A percentile compares a stretch with the other conserved stretches of the same genome.
Evolutionary conservation across 1,140 invertebrate species (phyloP).

Genomic region (Steinernema khuongi): DNA sequence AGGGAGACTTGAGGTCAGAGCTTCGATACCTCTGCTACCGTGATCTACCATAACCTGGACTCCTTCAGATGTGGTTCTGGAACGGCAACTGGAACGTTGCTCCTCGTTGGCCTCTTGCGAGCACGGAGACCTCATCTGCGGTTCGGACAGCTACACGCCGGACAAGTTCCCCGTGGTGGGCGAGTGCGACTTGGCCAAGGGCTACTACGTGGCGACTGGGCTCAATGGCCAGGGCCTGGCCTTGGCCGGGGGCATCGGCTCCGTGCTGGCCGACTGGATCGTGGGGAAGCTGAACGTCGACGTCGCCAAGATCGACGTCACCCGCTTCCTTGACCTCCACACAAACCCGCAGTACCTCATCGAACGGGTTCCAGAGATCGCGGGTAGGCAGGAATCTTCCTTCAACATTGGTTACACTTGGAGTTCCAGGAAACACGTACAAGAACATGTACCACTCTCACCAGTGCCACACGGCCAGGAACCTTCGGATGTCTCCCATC

Average conservation of each 20-base stretch:
- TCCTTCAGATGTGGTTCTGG: conserved; percentile 69
- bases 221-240: conserved; percentile 89
- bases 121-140: conserved; percentile 73
- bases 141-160: conserved; percentile 86
- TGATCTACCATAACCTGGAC: too few species aligned
- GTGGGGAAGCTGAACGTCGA: conserved; percentile 73
- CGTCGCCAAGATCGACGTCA: conserved; percentile 83
- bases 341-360: conserved; percentile 88
- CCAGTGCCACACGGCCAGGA: conserved; percentile 76
- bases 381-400: conserved; percentile 67
- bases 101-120: conserved; percentile 70
- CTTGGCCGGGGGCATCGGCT: conserved; percentile 85
- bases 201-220: conserved; percentile 90
- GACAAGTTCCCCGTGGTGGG: conserved; percentile 70
- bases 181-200: conserved; percentile 75
- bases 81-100: conserved; percentile 76
- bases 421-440: conserved; percentile 56
- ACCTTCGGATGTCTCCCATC: conserved; percentile 88
- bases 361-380: conserved; percentile 86
- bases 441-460: conserved; percentile 69
- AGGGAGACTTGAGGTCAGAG: too few species aligned
- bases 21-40: too few species aligned
- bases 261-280: conserved; percentile 81
- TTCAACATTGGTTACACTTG: conserved; percentile 36
- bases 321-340: conserved; percentile 84